Evolutionary conservation across 2,888 invertebrate genomes (phyloP).

Genomic region (Nomada hirtipes): DNA sequence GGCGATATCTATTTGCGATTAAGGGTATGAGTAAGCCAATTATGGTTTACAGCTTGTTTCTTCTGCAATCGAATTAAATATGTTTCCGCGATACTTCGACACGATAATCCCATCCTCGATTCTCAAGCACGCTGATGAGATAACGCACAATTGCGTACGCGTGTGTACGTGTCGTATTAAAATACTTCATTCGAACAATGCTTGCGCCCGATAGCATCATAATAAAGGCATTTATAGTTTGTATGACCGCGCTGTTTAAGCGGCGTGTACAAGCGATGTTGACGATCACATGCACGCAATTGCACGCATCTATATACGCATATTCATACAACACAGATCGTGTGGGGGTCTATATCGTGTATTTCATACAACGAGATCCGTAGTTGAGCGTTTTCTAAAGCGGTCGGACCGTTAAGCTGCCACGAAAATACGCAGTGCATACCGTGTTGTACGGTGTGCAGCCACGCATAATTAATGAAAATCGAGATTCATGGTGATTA

Average conservation of each 20-base stretch:
- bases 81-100: conserved; percentile 21
- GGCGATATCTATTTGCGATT: not conserved
- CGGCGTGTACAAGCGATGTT: not conserved
- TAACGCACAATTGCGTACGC: conserved; percentile 5
- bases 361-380: conserved; percentile 51
- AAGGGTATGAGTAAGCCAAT: not conserved
- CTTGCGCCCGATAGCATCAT: conserved; percentile 37
- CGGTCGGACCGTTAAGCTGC: conserved; percentile 33
- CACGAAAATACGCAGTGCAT: conserved; percentile 54
- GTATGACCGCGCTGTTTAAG: conserved; percentile 42
- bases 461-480: conserved; percentile 65
- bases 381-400: conserved; percentile 58
- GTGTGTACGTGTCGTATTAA: conserved; percentile 4
- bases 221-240: conserved; percentile 56
- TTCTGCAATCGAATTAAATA: conserved; percentile 20
- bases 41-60: not conserved
- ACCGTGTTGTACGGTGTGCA: conserved; percentile 41
- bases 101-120: conserved; percentile 22
- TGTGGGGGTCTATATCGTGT: conserved; percentile 29
- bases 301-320: not conserved
- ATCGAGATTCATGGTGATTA: conserved; percentile 56
- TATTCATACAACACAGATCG: conserved; percentile 30
- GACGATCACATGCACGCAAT: not conserved
- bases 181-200: conserved; percentile 46
- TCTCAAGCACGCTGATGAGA: not conserved